Evolutionary conservation across 2,113 vertebrate genomes (phyloP), one percentile per base, ranked within the genome.

Genomic region (Paralichthys olivaceus): DNA sequence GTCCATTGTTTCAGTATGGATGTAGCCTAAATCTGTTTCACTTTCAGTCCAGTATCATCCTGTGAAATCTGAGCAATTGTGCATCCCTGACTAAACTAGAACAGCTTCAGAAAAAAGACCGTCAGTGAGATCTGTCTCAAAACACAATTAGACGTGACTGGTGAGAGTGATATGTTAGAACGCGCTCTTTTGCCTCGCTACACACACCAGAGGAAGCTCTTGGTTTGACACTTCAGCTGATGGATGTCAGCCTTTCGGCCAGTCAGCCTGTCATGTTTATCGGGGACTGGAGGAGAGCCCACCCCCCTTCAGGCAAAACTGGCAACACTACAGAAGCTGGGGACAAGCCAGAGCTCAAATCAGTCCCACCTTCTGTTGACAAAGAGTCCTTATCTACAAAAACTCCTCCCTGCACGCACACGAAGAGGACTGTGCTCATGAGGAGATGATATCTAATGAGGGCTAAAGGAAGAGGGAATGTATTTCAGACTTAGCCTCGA

Each of bases 331-430:
- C 22, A 80, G 75, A 71, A 54, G 69, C 59, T 87, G 83, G 84
- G 79, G 83, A 83, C 55, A 40, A 62, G 75, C 83, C 86, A 88
- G 85, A 63, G 51, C 67, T 56, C 69, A 63, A 84, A 90, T 75
- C 76, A 80, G 84, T 85, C 67, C 69, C 82, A 84, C 61, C 84
- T 84, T 14, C 8, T 90, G 87, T 90, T 91, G 83, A 80, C 43
- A 68, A 79, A 81, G 78, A 73, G 85, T 81, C 67, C 57, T 83
- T 83, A 86, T 85, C 75, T 84, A 6, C 65, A 76, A 65, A 82
- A 80, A 75, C 64, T 22, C 80, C 70, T 73, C 71, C 57, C 68
- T 45, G 65, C 45, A 57, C 55, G 55, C 9, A n/a, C 51, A 67
- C 2, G 79, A 32, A 53, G 60, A 79, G 22, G 37, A 57, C 32